Conservation (phyloP, 2,888 invertebrate genomes). For the Physocephala rufipes region DNA sequence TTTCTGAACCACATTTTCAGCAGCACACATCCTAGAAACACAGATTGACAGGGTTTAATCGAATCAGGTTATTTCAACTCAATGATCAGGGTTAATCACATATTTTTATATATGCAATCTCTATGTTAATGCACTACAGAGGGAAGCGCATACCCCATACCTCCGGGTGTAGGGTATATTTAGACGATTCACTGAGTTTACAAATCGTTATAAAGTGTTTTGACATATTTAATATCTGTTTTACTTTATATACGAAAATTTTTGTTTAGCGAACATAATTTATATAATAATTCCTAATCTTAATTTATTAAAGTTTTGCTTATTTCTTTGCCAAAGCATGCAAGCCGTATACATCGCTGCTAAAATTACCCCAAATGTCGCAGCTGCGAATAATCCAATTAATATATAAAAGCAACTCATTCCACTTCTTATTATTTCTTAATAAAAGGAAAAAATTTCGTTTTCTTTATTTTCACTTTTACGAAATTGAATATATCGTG, state of each 20-base stretch:
- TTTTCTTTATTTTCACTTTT: neutral
- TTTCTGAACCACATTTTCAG: too few species aligned
- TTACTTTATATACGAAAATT: neutral
- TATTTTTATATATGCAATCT: too few species aligned
- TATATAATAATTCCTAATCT: neutral
- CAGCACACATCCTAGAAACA: too few species aligned
- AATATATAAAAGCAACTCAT: neutral
- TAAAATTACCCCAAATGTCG: constrained; percentile 16
- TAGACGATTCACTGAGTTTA: too few species aligned
- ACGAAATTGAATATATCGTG: neutral
- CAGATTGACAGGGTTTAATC: too few species aligned
- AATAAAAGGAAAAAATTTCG: neutral
- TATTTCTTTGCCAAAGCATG: neutral
- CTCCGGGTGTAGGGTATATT: too few species aligned
- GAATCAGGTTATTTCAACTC: too few species aligned
- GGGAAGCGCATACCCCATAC: too few species aligned
- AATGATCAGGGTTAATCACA: too few species aligned
- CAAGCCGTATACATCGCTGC: neutral
- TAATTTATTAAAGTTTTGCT: neutral
- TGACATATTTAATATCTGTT: neutral
- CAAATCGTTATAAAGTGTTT: too few species aligned
- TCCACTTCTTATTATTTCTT: neutral
- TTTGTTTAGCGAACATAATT: neutral
- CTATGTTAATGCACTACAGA: too few species aligned
- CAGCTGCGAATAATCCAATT: neutral